A percentile compares a stretch with the other conserved stretches of the same genome.
phyloP scores from a whole-genome alignment of 2,113 vertebrate genomes.

The Odocoileus hemionus region DNA sequence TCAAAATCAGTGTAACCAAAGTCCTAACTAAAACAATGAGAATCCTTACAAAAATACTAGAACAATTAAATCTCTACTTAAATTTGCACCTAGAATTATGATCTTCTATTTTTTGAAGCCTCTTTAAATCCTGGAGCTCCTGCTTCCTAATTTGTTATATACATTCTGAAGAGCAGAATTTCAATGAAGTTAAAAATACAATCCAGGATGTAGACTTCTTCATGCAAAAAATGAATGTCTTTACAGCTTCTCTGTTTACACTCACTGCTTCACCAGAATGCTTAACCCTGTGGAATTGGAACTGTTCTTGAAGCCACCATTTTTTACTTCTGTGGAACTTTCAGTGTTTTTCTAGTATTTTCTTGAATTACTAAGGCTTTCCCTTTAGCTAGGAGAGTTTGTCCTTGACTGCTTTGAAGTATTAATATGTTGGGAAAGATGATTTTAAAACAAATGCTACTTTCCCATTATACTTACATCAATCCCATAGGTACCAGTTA shows the following conservation, averaged over 20 bases:
- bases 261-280: background rate
- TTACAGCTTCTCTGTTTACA: background rate
- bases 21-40: background rate
- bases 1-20: background rate
- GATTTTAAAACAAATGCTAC: constrained; percentile 3
- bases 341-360: background rate
- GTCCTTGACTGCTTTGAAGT: background rate
- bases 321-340: background rate
- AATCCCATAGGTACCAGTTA: background rate
- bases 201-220: background rate
- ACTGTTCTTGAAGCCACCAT: background rate
- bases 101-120: background rate
- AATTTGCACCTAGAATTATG: background rate
- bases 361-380: background rate
- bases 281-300: background rate
- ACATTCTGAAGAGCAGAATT: background rate
- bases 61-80: background rate
- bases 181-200: constrained; percentile 6
- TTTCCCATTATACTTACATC: background rate
- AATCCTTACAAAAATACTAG: constrained; percentile 4
- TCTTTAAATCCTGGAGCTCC: background rate
- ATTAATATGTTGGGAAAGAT: background rate
- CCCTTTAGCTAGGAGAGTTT: constrained; percentile 1
- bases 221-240: background rate
- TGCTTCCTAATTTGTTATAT: background rate